Conservation (phyloP, 1,140 invertebrate species). For the Bombus sylvicola region DNA sequence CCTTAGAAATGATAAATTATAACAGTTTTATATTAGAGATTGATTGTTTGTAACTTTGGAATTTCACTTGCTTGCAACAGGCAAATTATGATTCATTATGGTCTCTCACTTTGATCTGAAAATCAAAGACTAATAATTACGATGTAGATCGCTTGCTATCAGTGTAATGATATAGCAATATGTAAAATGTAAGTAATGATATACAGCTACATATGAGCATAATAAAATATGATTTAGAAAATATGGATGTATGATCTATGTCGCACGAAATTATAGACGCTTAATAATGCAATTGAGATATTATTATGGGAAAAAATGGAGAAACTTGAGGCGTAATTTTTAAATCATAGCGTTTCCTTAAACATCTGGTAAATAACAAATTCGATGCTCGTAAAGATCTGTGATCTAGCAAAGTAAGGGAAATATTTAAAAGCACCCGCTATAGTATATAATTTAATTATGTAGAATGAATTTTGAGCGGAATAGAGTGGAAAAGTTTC, state of each 20-base stretch:
- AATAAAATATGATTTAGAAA: neutral
- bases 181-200: neutral
- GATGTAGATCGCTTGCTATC: neutral
- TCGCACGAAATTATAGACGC: neutral
- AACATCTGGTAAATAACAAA: neutral
- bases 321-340: neutral
- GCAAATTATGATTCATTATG: neutral
- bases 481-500: neutral
- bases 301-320: neutral
- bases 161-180: neutral
- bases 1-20: neutral
- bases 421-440: neutral
- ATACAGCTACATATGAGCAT: neutral
- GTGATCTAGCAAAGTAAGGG: neutral
- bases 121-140: neutral
- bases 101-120: neutral
- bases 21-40: neutral
- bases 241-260: too few species aligned
- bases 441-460: neutral
- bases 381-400: neutral
- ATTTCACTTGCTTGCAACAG: neutral
- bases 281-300: neutral
- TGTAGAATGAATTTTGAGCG: neutral
- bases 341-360: neutral
- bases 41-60: too few species aligned